These are phyloP conservation scores for Chrysopilus asiliformis DNA, from an alignment of 2,888 invertebrate species.

Conservation along the genomic window DNA sequence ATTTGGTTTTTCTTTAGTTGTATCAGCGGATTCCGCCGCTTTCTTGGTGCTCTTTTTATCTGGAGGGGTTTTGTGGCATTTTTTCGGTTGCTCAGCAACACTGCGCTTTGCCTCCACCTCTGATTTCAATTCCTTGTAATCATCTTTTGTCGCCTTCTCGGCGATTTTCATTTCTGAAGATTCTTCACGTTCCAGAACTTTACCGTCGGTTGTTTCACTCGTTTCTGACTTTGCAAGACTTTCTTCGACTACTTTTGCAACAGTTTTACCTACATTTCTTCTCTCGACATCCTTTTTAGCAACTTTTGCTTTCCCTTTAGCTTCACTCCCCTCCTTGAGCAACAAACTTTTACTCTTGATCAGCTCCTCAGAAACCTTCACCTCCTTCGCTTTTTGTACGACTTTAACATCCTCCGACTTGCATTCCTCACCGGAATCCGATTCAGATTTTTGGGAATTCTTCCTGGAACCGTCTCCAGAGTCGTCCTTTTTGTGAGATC, in stretches of 20 bases:
- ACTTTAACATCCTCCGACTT: no score
- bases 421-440: no score
- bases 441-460: no score
- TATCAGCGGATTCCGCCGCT: slow-evolving; percentile 19
- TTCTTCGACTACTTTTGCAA: not conserved
- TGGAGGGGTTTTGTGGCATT: not conserved
- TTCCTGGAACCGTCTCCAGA: no score
- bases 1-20: slow-evolving; percentile 14
- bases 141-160: not conserved
- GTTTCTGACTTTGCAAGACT: not conserved
- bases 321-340: no score
- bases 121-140: not conserved
- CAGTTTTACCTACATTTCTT: not conserved
- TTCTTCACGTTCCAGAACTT: not conserved
- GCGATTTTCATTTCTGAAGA: not conserved
- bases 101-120: not conserved
- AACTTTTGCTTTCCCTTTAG: no score
- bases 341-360: no score
- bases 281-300: slow-evolving; percentile 1
- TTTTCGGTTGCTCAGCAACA: not conserved
- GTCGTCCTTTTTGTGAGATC: slow-evolving; percentile 1
- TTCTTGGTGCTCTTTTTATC: not conserved
- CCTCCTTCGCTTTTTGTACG: no score
- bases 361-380: no score
- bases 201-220: not conserved